Evolutionary conservation across 2,797 vertebrate genomes (phyloP).

Genomic region (Lagocephalus sceleratus): DNA sequence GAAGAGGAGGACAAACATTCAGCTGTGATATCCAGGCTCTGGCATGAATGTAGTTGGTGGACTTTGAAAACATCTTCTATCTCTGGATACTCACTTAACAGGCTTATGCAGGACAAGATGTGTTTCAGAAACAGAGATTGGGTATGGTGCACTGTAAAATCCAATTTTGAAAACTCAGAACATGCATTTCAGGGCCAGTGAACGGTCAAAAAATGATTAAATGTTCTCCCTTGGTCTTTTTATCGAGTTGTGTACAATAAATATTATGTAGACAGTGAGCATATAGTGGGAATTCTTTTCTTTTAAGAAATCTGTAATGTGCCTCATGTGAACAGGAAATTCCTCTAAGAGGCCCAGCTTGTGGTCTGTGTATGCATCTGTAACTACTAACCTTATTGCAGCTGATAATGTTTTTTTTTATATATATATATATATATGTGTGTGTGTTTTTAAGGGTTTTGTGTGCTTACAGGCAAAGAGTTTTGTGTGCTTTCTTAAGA

Average conservation of each 20-base stretch:
- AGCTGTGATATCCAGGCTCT: conserved; percentile 47
- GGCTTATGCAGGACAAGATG: conserved; percentile 46
- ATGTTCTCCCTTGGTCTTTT: conserved; percentile 7
- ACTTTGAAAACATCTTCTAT: conserved; percentile 32
- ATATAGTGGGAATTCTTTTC: no score
- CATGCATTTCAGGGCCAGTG: conserved; percentile 44
- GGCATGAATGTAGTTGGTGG: conserved; percentile 34
- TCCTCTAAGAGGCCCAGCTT: no score
- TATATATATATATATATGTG: no score
- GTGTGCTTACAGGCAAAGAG: no score
- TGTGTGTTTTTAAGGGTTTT: no score
- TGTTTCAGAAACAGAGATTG: conserved; percentile 51
- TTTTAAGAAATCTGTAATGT: no score
- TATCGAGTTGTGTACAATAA: not conserved
- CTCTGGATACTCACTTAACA: conserved; percentile 50
- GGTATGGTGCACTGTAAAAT: conserved; percentile 54
- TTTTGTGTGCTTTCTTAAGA: no score
- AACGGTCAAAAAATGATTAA: conserved; percentile 38
- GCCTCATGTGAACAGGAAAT: no score
- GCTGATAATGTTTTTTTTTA: no score
- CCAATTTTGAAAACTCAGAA: conserved; percentile 46
- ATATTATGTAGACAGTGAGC: no score
- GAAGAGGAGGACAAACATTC: conserved; percentile 40
- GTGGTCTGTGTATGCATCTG: no score
- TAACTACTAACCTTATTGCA: no score